Conservation (phyloP, 2,113 vertebrate species). For the Paradisaea rubra region DNA sequence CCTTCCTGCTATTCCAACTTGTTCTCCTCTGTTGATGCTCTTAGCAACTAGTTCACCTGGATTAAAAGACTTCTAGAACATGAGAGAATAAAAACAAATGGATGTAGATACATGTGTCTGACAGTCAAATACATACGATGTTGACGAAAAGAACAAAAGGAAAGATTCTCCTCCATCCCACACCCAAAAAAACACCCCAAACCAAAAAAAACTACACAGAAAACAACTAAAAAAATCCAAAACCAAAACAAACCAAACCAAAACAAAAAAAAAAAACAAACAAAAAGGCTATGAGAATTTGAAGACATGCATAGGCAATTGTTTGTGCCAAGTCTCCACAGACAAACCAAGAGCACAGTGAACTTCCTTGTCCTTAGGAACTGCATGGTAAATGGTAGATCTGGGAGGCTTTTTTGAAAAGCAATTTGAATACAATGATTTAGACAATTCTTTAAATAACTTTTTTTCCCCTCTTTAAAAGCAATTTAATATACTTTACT, state of each 20-base stretch:
- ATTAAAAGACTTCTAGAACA: not conserved
- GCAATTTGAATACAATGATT: not conserved
- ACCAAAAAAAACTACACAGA: not conserved
- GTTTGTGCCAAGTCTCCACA: not conserved
- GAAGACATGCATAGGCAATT: not conserved
- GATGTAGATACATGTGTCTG: not conserved
- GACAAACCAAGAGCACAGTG: not conserved
- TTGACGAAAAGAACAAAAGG: not conserved
- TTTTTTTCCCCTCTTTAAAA: not conserved
- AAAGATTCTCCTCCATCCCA: not conserved
- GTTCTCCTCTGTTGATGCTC: not conserved
- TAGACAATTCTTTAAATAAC: not conserved
- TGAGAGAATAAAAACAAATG: not conserved
- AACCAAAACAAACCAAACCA: not conserved
- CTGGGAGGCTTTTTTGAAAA: not conserved
- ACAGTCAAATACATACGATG: not conserved
- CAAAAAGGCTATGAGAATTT: not conserved
- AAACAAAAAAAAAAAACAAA: not conserved
- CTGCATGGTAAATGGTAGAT: not conserved
- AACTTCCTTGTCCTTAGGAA: not conserved
- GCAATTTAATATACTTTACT: not conserved
- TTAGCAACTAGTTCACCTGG: not conserved
- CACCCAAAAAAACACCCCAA: fast-evolving
- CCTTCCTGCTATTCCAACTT: not conserved
- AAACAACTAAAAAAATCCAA: not conserved